Evolutionary conservation across 2,888 invertebrate species (phyloP), one percentile per base, ranked within the genome.

Genomic region (Laspeyria flexula): DNA sequence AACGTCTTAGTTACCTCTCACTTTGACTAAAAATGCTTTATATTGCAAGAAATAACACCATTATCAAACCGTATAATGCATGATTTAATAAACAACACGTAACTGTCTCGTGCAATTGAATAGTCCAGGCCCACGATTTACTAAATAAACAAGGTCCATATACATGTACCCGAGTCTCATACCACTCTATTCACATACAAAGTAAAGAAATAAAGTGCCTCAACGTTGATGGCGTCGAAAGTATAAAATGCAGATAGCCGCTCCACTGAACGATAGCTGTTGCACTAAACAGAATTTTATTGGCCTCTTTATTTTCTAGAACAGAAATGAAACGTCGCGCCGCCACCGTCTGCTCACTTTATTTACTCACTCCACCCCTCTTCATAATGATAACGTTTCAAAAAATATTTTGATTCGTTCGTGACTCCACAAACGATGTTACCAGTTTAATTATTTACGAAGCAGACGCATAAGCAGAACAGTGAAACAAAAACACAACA

Each of bases 181-280:
- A 59, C 54, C 55, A 60, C 56, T 70, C 66, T 70, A 68, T 72
- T 71, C 73, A 59, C 61, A 71, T 75, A 82, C 82, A 86, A 83
- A 80, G 84, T 83, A 83, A 83, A 79, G 77, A 78, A 79, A 82
- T 75, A 83, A 81, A 83, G 74, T 75, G 71, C 68, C 65, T 52
- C 60, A 54, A 65, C 43, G 30, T 35, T 81, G 78, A 82, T 79
- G 69, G 78, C 76, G 71, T 69, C 71, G 77, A 81, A 77, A 81
- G 82, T 84, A 86, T 87, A 87, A 88, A 88, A 87, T 88, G 85
- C 81, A 88, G 84, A 87, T 86, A 77, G 77, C 77, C 76, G 81
- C 79, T 79, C 67, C 79, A 73, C 76, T 83, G 86, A 86, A 77
- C 81, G 80, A 81, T 85, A 72, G 81, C 71, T 77, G 80, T 80